Conservation (phyloP, 2,888 invertebrate genomes). For the Campoplex nolae region DNA sequence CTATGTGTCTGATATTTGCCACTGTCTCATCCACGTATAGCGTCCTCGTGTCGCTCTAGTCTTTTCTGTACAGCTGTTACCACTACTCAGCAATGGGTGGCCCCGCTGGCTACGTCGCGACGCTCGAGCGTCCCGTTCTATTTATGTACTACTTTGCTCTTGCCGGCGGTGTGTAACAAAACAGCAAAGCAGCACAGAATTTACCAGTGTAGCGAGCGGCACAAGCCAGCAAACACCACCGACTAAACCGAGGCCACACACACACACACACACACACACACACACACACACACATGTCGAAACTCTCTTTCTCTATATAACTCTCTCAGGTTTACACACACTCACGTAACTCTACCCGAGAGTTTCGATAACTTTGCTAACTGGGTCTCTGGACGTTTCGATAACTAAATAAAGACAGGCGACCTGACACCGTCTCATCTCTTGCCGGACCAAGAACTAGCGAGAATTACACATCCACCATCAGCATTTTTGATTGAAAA, state of each 20-base stretch:
- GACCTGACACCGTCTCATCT: slow-evolving; percentile 58
- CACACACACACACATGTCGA: not conserved
- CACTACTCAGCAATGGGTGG: slow-evolving; percentile 50
- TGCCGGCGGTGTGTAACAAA: slow-evolving; percentile 51
- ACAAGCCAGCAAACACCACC: slow-evolving; percentile 43
- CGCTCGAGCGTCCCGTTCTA: slow-evolving; percentile 63
- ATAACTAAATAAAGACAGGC: slow-evolving; percentile 69
- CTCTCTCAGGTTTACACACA: not conserved
- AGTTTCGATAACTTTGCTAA: slow-evolving; percentile 71
- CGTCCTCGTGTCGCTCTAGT: slow-evolving; percentile 39
- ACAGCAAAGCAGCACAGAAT: slow-evolving; percentile 37
- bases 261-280: slow-evolving; percentile 28
- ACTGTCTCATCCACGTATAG: slow-evolving; percentile 11
- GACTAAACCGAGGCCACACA: slow-evolving; percentile 38
- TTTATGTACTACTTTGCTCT: slow-evolving; percentile 63
- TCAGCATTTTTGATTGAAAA: not conserved
- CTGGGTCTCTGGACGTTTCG: slow-evolving; percentile 70
- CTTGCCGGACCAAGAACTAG: slow-evolving; percentile 33
- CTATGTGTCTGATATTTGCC: slow-evolving; percentile 24
- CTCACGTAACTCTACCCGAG: slow-evolving; percentile 29
- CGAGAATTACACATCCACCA: not conserved
- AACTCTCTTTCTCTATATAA: not conserved
- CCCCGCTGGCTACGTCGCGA: slow-evolving; percentile 52
- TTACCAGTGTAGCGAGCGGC: slow-evolving; percentile 5
- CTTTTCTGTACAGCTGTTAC: slow-evolving; percentile 63